Evolutionary conservation across 2,888 invertebrate species (phyloP).

Genomic region (Folsomia candida): DNA sequence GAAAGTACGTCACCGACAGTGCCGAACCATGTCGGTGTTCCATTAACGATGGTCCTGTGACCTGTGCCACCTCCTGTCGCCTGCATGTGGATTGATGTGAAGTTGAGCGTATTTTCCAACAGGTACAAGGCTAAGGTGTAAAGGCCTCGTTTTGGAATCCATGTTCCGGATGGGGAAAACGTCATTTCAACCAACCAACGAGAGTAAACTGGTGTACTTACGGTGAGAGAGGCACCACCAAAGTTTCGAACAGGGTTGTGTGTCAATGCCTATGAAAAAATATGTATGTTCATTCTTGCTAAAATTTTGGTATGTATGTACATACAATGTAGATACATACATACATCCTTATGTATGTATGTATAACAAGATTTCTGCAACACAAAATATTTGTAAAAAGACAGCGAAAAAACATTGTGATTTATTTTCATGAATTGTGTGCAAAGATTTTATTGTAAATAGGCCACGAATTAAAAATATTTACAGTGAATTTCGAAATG

Average conservation of each 20-base stretch:
- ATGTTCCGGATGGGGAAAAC: neutral
- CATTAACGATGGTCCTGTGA: conserved; percentile 3
- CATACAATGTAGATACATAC: too few species aligned
- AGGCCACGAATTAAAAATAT: too few species aligned
- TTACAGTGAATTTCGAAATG: too few species aligned
- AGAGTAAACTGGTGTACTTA: conserved; percentile 30
- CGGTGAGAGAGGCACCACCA: conserved; percentile 18
- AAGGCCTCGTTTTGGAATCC: conserved; percentile 36
- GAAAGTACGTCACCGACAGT: conserved; percentile 38
- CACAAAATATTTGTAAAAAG: too few species aligned
- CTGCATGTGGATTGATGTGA: conserved; percentile 34
- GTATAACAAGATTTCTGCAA: too few species aligned
- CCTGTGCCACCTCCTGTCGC: conserved; percentile 43
- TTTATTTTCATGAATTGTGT: too few species aligned
- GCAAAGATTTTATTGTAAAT: too few species aligned
- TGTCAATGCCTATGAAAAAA: neutral
- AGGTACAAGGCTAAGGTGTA: conserved; percentile 34
- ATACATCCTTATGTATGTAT: too few species aligned
- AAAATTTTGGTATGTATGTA: too few species aligned
- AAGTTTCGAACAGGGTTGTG: conserved; percentile 29
- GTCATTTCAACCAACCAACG: conserved; percentile 35
- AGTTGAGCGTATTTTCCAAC: conserved; percentile 30
- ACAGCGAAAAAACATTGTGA: too few species aligned
- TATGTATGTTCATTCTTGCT: too few species aligned
- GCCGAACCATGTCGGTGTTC: conserved; percentile 42